Percentiles rank a stretch among this genome's conserved stretches.
phyloP scores from a whole-genome alignment of 2,797 vertebrate species.

The Mormyrus hasselquistii region DNA sequence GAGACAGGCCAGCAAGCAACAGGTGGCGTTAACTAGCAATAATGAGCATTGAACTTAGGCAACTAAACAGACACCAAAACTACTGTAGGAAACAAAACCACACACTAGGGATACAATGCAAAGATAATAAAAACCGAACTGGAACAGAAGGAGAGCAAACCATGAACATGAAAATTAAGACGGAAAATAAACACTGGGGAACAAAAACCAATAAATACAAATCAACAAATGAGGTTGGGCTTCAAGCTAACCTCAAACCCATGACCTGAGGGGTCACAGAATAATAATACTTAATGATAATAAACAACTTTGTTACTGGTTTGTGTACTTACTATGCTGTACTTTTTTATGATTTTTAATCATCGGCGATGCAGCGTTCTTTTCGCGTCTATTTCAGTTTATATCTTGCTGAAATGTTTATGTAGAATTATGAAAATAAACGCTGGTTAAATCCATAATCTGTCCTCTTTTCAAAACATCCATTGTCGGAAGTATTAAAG shows the following conservation, averaged over 20 bases:
- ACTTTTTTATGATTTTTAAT: background rate
- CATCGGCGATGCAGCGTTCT: too few relatives aligned
- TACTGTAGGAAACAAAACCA: background rate
- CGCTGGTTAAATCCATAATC: too few relatives aligned
- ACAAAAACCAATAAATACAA: background rate
- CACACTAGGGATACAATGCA: background rate
- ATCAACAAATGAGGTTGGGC: background rate
- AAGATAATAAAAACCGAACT: background rate
- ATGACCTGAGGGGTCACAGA: background rate
- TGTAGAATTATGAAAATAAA: too few relatives aligned
- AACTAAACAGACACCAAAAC: background rate
- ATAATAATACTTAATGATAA: background rate
- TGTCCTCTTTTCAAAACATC: too few relatives aligned
- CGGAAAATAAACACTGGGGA: background rate
- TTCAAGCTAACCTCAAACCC: background rate
- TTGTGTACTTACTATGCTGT: background rate
- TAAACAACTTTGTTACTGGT: background rate
- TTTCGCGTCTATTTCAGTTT: too few relatives aligned
- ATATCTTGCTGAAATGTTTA: too few relatives aligned
- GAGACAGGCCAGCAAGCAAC: background rate
- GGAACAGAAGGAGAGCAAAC: background rate
- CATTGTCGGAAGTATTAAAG: too few relatives aligned
- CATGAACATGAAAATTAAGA: background rate
- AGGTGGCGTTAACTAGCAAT: background rate
- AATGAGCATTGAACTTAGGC: background rate